phyloP scores from a whole-genome alignment of 2,888 invertebrate species.

The Coenonympha arcania region DNA sequence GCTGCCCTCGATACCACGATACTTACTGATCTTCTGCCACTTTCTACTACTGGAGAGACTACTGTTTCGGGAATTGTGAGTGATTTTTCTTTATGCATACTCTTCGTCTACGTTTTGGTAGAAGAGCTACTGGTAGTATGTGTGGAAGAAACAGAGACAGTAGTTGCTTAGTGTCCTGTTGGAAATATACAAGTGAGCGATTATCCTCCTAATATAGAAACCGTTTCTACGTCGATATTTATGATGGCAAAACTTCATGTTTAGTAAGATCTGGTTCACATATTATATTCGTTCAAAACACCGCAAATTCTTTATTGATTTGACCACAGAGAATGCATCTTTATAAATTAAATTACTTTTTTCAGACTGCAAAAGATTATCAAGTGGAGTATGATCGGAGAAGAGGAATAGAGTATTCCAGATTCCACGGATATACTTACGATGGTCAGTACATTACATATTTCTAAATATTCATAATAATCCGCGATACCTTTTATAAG shows the following conservation, averaged over 20 bases:
- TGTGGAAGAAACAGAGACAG: too few relatives aligned
- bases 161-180: too few relatives aligned
- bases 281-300: not conserved
- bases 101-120: too few relatives aligned
- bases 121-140: too few relatives aligned
- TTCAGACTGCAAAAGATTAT: slow-evolving; percentile 92
- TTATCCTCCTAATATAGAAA: too few relatives aligned
- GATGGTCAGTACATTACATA: slow-evolving; percentile 77
- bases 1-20: slow-evolving; percentile 90
- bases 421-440: slow-evolving; percentile 98
- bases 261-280: too few relatives aligned
- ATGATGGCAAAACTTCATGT: too few relatives aligned
- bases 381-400: slow-evolving; percentile 86
- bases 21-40: slow-evolving; percentile 87
- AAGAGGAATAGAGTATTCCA: slow-evolving; percentile 87
- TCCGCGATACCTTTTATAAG: not conserved
- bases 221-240: too few relatives aligned
- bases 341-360: slow-evolving; percentile 1
- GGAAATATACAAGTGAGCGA: too few relatives aligned
- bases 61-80: slow-evolving; percentile 93
- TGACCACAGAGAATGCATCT: too few relatives aligned
- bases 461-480: too few relatives aligned
- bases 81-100: not conserved
- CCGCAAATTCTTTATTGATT: too few relatives aligned
- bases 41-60: slow-evolving; percentile 88